Conservation (phyloP, 2,797 vertebrate species). For the Podarcis siculus region DNA sequence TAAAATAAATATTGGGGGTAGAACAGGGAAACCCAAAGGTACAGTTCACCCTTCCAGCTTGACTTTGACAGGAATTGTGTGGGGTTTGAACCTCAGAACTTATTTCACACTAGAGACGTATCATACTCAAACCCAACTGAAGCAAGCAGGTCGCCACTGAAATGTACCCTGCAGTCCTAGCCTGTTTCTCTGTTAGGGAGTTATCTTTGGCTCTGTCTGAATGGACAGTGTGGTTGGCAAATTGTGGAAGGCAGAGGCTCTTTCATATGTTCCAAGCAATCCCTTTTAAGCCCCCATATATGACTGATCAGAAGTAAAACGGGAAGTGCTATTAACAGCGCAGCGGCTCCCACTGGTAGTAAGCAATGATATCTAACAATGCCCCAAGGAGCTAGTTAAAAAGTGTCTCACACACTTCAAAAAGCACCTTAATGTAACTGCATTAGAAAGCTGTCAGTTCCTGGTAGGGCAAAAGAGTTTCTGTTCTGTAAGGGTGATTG, state of each 20-base stretch:
- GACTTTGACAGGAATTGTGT: neutral
- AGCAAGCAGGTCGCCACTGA: neutral
- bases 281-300: conserved; percentile 80
- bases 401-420: conserved; percentile 85
- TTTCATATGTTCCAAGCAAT: conserved; percentile 68
- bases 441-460: conserved; percentile 90
- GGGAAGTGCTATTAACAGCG: conserved; percentile 84
- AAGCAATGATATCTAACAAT: conserved; percentile 96
- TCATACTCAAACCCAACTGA: neutral
- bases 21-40: neutral
- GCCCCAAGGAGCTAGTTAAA: conserved; percentile 94
- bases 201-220: conserved; percentile 17
- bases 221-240: neutral
- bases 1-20: neutral
- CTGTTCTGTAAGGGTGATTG: conserved; percentile 78
- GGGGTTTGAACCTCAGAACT: neutral
- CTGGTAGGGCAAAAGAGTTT: conserved; percentile 81
- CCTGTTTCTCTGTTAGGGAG: neutral
- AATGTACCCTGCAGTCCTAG: neutral
- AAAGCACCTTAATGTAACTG: conserved; percentile 92
- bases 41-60: neutral
- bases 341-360: conserved; percentile 82
- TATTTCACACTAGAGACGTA: neutral
- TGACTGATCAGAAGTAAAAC: conserved; percentile 86
- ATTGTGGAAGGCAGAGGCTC: conserved; percentile 13